Base-by-base conservation (phyloP, 2,888 invertebrate species). In the Chaitophorus viminalis region DNA sequence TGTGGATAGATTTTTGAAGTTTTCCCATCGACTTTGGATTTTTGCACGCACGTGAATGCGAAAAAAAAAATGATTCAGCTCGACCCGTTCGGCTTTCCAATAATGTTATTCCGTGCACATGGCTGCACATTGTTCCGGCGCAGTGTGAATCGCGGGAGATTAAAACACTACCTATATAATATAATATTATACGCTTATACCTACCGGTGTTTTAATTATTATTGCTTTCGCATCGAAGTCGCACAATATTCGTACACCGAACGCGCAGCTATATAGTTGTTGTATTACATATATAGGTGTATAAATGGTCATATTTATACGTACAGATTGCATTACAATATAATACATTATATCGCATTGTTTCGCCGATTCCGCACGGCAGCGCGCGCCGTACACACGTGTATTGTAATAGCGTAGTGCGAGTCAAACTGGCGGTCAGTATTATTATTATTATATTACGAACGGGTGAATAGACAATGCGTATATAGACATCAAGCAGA, bases 211-310 rank as follows among this genome's bases (percentile, higher is more conserved):
- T n/a, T 81, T 82, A 82, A 82, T 72, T 82, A 72, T 72, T 82
- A 82, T 82, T 82, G 72, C 82, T 82, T 82, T 82, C 82, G 82
- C 82, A 72, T 82, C 46, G 72, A 25, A 74, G 72, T 81, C 65
- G 11, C 36, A 14, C 21, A 6, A 60, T 46, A 46, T 46, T 46
- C n/a, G 65, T 65, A n/a, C 29, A 11, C 68, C 29, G 29, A 68
- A 29, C 29, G 29, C n/a, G 29, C 31, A 1, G 39, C 11, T 46
- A 14, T 46, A 21, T n/a, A n/a, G n/a, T n/a, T n/a, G n/a, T n/a
- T n/a, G n/a, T n/a, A n/a, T n/a, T n/a, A n/a, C n/a, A n/a, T n/a
- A n/a, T 9, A 65, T 29, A 21, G 60, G 21, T 60, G 25, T 78
- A 54, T 25, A 36, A 52, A 17, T 65, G 46, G 46, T 46, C 11